Evolutionary conservation across 2,888 invertebrate species (phyloP).

Genomic region (Lymantria dispar): DNA sequence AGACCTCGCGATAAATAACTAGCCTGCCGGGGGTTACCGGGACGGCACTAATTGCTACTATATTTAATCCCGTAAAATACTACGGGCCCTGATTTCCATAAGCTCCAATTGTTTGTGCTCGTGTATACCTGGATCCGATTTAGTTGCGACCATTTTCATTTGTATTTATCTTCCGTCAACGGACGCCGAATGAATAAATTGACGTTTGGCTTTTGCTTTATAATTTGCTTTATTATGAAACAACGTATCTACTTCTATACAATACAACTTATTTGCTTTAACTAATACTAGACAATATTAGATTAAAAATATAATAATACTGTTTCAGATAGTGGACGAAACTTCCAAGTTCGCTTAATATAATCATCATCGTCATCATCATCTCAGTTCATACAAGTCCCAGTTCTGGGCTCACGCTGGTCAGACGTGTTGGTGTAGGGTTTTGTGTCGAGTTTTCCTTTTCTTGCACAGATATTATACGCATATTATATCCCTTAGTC

Average conservation of each 20-base stretch:
- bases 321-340: no score
- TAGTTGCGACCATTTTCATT: slow-evolving; percentile 68
- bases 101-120: slow-evolving; percentile 76
- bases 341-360: no score
- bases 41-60: slow-evolving; percentile 77
- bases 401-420: no score
- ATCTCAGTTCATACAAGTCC: no score
- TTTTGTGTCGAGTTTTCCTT: no score
- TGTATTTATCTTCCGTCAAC: slow-evolving; percentile 63
- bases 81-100: slow-evolving; percentile 77
- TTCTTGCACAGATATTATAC: no score
- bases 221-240: slow-evolving; percentile 34
- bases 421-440: no score
- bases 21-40: slow-evolving; percentile 53
- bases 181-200: slow-evolving; percentile 60
- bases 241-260: not conserved
- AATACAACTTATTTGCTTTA: no score
- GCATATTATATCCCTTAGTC: no score
- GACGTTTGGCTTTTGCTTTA: slow-evolving; percentile 44
- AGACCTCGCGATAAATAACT: slow-evolving; percentile 78
- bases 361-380: no score
- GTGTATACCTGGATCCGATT: slow-evolving; percentile 68
- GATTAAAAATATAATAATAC: no score
- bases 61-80: slow-evolving; percentile 80
- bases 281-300: no score